A percentile compares a stretch with the other conserved stretches of the same genome.
Conservation (phyloP, 1,140 invertebrate genomes). For the Pissodes strobi region DNA sequence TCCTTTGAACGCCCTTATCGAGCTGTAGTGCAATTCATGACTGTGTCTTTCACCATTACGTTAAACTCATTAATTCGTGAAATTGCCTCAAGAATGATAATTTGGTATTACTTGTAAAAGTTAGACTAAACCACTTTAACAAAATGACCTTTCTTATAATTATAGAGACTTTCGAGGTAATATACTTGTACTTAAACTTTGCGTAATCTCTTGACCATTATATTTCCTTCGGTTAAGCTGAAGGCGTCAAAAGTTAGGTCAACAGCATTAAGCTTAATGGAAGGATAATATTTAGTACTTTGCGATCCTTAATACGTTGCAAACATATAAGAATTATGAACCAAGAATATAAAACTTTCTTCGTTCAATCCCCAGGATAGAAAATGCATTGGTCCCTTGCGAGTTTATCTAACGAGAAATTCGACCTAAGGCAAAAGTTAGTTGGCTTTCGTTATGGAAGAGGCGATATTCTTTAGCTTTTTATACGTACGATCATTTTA, state of each 20-base stretch:
- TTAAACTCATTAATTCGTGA: too few relatives aligned
- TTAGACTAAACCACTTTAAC: too few relatives aligned
- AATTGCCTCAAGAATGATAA: too few relatives aligned
- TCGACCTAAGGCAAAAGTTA: slow-evolving; percentile 1
- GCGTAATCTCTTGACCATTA: background rate
- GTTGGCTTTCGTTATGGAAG: background rate
- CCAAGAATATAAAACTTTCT: slow-evolving; percentile 20
- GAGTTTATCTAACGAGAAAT: slow-evolving; percentile 17
- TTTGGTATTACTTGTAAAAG: too few relatives aligned
- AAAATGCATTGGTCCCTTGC: slow-evolving; percentile 10
- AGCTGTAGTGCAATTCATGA: too few relatives aligned
- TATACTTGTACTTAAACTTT: background rate
- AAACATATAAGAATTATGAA: slow-evolving; percentile 18
- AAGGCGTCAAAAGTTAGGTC: slow-evolving; percentile 9
- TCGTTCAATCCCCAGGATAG: slow-evolving; percentile 9
- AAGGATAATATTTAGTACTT: slow-evolving; percentile 6
- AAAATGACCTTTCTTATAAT: too few relatives aligned
- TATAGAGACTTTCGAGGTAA: too few relatives aligned
- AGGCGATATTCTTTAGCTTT: background rate
- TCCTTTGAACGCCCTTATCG: too few relatives aligned
- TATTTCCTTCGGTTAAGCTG: background rate
- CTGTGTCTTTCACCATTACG: too few relatives aligned
- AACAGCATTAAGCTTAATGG: slow-evolving; percentile 18
- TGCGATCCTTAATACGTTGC: slow-evolving; percentile 1
- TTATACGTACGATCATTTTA: too few relatives aligned